Evolutionary conservation across 2,797 vertebrate species (phyloP).

Genomic region (Uromys caudimaculatus): DNA sequence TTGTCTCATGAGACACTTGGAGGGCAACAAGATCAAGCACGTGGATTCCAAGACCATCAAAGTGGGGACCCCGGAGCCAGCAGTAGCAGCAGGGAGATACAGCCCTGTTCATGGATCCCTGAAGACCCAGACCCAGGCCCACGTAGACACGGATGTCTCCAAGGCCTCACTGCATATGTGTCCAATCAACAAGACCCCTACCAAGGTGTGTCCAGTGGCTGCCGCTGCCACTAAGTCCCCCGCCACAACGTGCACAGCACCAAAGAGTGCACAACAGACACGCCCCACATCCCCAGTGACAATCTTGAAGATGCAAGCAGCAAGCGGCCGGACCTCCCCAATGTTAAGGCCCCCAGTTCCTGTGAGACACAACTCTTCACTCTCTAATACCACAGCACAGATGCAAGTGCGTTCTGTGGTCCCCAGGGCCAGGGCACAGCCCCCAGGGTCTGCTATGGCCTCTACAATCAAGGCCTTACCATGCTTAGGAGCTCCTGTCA

Average conservation of each 20-base stretch:
- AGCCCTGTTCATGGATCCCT: not conserved
- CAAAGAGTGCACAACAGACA: not conserved
- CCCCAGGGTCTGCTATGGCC: not conserved
- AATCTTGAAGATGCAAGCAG: not conserved
- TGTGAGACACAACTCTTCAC: accelerated
- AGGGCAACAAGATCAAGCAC: not conserved
- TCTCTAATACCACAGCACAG: not conserved
- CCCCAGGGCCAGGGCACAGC: not conserved
- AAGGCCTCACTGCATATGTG: not conserved
- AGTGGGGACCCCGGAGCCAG: accelerated
- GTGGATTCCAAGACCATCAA: not conserved
- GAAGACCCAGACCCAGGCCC: constrained; percentile 25
- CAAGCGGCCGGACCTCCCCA: accelerated
- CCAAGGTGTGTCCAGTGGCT: not conserved
- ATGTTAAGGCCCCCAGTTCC: not conserved
- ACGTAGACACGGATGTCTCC: not conserved
- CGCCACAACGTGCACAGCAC: accelerated
- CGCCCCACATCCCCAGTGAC: not conserved
- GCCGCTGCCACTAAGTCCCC: not conserved
- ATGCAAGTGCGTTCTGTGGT: accelerated
- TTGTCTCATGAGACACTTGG: not conserved
- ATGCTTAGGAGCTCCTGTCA: accelerated
- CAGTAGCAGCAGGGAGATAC: accelerated
- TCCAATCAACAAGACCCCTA: not conserved
- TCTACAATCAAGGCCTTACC: not conserved